phyloP scores from a whole-genome alignment of 2,888 invertebrate species.

The Synergus gifuensis region DNA sequence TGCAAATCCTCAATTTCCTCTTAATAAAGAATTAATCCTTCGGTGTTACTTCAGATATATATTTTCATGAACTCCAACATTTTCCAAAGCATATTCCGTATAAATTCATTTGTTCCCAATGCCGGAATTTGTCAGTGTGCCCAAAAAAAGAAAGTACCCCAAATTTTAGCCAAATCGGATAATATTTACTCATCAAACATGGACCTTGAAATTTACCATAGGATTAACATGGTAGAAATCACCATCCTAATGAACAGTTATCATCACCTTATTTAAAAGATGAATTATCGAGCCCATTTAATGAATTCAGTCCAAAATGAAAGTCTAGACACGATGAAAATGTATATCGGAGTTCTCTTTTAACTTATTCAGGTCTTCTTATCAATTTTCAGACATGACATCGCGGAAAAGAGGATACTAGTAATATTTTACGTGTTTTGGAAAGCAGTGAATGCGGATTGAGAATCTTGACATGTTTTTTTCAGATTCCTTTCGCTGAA shows the following conservation, averaged over 20 bases:
- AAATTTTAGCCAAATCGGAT: too few species aligned
- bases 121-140: too few species aligned
- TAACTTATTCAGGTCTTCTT: not conserved
- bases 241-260: too few species aligned
- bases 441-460: not conserved
- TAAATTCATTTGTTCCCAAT: too few species aligned
- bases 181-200: too few species aligned
- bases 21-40: not conserved
- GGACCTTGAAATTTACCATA: too few species aligned
- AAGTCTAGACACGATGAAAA: not conserved
- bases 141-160: too few species aligned
- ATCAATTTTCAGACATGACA: not conserved
- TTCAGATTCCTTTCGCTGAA: not conserved
- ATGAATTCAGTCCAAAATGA: not conserved
- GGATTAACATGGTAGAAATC: too few species aligned
- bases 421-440: not conserved
- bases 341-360: not conserved
- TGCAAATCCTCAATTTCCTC: not conserved
- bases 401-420: not conserved
- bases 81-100: not conserved
- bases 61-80: not conserved
- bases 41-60: not conserved
- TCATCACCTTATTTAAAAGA: too few species aligned
- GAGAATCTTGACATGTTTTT: not conserved
- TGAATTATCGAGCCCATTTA: too few species aligned